Conservation (phyloP, 1,140 invertebrate genomes). For the Eumeta japonica region DNA sequence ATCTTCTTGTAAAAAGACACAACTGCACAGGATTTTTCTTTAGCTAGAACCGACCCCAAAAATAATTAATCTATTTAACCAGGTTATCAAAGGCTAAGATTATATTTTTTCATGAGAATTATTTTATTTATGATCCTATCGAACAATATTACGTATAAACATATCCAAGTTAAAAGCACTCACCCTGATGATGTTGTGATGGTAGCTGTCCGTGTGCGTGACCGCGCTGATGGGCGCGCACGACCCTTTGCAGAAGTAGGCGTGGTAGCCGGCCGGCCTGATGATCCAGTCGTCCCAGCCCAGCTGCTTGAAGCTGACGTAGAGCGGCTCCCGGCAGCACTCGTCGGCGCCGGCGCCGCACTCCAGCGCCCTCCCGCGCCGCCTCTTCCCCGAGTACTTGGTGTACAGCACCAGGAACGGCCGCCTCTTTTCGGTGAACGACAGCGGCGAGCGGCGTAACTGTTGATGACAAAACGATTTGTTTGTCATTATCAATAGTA, state of each 20-base stretch:
- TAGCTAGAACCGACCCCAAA: too few species aligned
- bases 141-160: too few species aligned
- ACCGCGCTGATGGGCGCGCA: slow-evolving; percentile 70
- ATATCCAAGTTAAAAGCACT: too few species aligned
- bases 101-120: too few species aligned
- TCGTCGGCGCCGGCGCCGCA: slow-evolving; percentile 68
- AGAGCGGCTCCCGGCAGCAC: slow-evolving; percentile 80
- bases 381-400: slow-evolving; percentile 58
- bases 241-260: slow-evolving; percentile 81
- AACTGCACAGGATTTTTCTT: too few species aligned
- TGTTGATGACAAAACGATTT: slow-evolving; percentile 26
- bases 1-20: too few species aligned
- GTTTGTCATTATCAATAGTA: too few species aligned
- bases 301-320: slow-evolving; percentile 79
- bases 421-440: slow-evolving; percentile 63
- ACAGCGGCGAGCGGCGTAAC: slow-evolving; percentile 60
- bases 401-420: slow-evolving; percentile 76
- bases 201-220: slow-evolving; percentile 63
- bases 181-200: slow-evolving; percentile 73
- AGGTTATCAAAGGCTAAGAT: too few species aligned
- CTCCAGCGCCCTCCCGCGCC: slow-evolving; percentile 67
- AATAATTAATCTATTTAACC: too few species aligned
- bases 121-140: too few species aligned
- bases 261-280: slow-evolving; percentile 74
- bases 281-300: slow-evolving; percentile 89